Percentiles rank a stretch among this genome's conserved stretches.
These are phyloP conservation scores for Hippocampus kuda DNA, from an alignment of 2,797 vertebrate species.

Conservation along the genomic window DNA sequence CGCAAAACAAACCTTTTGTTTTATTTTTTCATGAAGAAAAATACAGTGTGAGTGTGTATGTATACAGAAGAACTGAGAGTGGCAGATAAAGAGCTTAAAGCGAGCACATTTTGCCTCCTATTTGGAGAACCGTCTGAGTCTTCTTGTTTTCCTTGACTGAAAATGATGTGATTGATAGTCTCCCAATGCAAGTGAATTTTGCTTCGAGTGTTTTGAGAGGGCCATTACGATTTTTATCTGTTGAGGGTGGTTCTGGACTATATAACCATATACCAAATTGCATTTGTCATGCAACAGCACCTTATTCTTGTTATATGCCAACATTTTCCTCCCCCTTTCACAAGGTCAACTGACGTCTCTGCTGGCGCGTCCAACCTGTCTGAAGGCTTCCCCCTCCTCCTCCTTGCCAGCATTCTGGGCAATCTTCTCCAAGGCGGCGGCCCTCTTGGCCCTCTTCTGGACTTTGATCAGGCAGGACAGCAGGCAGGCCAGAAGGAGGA, in stretches of 20 bases:
- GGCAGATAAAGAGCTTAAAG: too few relatives aligned
- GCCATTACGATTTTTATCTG: not conserved
- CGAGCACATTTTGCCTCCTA: too few relatives aligned
- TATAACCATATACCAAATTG: not conserved
- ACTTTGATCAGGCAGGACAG: conserved; percentile 72
- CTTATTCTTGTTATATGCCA: not conserved
- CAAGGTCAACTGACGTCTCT: not conserved
- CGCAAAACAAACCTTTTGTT: not conserved
- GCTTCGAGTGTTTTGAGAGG: too few relatives aligned
- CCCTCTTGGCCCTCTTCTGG: conserved; percentile 66
- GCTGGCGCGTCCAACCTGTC: conserved; percentile 56
- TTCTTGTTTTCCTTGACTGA: too few relatives aligned
- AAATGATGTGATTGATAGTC: too few relatives aligned
- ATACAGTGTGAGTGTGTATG: not conserved
- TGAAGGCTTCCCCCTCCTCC: conserved; percentile 68
- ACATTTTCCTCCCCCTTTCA: not conserved
- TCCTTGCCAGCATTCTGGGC: conserved; percentile 66
- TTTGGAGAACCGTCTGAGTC: too few relatives aligned
- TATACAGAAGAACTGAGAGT: too few relatives aligned
- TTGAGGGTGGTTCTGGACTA: too few relatives aligned
- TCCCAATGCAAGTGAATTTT: too few relatives aligned
- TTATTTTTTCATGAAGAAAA: not conserved
- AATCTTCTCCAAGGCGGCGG: conserved; percentile 64
- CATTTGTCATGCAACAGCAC: not conserved
- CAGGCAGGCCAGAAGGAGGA: conserved; percentile 71